Evolutionary conservation across 2,797 vertebrate genomes (phyloP).

Genomic region (Falco rusticolus): DNA sequence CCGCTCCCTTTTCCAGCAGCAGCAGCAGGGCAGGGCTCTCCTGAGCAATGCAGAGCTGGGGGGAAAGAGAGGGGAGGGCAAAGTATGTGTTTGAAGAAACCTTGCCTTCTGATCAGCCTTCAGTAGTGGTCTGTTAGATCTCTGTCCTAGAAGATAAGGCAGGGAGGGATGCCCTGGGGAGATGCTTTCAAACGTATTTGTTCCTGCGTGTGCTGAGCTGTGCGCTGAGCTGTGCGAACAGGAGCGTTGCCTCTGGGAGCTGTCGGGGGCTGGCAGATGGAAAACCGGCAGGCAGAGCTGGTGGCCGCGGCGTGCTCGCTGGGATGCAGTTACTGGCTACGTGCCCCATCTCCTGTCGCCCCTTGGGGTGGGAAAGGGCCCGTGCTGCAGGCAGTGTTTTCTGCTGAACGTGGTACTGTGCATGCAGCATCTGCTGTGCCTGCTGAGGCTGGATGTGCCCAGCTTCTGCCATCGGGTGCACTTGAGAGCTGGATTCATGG

Average conservation of each 20-base stretch:
- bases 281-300: background rate
- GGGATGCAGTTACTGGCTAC: background rate
- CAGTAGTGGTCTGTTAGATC: constrained; percentile 46
- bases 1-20: background rate
- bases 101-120: background rate
- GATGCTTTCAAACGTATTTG: background rate
- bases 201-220: background rate
- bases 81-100: background rate
- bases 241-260: fast-evolving
- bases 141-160: background rate
- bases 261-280: background rate
- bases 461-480: fast-evolving
- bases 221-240: background rate
- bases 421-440: background rate
- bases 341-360: background rate
- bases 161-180: background rate
- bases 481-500: background rate
- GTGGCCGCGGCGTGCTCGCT: fast-evolving
- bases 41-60: background rate
- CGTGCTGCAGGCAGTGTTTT: fast-evolving
- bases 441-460: background rate
- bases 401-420: fast-evolving
- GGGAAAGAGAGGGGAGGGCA: background rate
- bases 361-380: background rate
- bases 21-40: background rate